A percentile compares a stretch with the other conserved stretches of the same genome.
phyloP scores from a whole-genome alignment of 2,113 vertebrate species.

The Corythoichthys intestinalis region DNA sequence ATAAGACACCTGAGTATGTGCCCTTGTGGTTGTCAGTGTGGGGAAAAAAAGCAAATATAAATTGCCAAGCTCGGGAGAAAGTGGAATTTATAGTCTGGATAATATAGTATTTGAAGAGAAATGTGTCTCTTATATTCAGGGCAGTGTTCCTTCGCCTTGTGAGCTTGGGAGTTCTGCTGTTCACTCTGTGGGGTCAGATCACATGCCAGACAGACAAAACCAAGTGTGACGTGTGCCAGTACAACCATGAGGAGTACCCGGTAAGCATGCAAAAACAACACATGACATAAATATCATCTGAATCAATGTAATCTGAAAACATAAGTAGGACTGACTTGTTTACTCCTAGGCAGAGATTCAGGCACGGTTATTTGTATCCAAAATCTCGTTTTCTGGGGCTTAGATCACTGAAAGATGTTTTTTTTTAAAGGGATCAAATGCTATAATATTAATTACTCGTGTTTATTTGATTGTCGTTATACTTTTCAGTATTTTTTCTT shows the following conservation, averaged over 20 bases:
- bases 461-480: no score
- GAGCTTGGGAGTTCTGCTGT: conserved; percentile 75
- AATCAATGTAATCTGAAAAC: background rate
- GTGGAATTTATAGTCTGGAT: no score
- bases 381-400: no score
- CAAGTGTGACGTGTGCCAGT: conserved; percentile 65
- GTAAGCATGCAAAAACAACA: conserved; percentile 51
- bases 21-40: no score
- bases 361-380: no score
- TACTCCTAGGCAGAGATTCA: no score
- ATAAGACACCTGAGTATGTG: background rate
- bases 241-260: conserved; percentile 67
- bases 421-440: no score
- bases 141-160: conserved; percentile 77
- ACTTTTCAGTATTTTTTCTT: no score
- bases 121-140: conserved; percentile 48
- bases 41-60: no score
- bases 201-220: conserved; percentile 58
- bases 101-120: background rate
- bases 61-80: no score
- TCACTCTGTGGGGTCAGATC: conserved; percentile 79
- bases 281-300: background rate
- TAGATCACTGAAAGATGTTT: no score
- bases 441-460: no score
- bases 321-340: background rate